Evolutionary conservation across 1,140 invertebrate genomes (phyloP), one percentile per base, ranked within the genome.

Genomic region (Macrosteles quadrilineatus): DNA sequence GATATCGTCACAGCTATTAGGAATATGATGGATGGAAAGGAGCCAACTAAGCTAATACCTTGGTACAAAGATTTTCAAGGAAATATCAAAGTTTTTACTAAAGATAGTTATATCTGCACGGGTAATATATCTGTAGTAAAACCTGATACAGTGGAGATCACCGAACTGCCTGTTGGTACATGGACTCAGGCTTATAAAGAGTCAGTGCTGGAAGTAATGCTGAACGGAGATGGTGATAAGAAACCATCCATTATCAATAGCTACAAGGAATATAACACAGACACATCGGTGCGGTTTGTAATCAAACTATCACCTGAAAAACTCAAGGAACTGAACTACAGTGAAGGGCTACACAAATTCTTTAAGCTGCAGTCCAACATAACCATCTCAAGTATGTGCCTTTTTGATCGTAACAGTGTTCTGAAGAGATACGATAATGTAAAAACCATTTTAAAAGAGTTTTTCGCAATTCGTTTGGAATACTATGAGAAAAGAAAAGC

Each of bases 121-220:
- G 97, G 97, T 25, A 96, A 96, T 83, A 85, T 98, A 4, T 86
- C 91, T 53, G 84, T 97, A 23, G 81, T 98, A 31, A 88, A 87
- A 55, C 84, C 88, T 19, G 88, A 91, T 27, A 92, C 91, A 73
- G 79, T 99, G 0, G 98, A 99, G 85, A 99, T 99, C 62, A 97
- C 95, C 0, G 98, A 99, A 82, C 83, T 99, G 40, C 98, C 98
- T 0, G 79, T 99, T 40, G 90, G 94, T 21, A 87, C 85, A 0
- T 99, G 97, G 97, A 99, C 98, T 0, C 94, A 98, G 80, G 85
- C 85, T 59, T 99, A 99, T 78, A 99, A 99, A 80, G 97, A 99
- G 83, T 88, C 87, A 72, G 92, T 98, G 0, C 81, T 99, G 19
- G 97, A 98, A 79, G 85, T 90, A 0, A 88, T 99, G 85, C 32